Conservation (phyloP, 2,797 vertebrate genomes). For the Alca torda region DNA sequence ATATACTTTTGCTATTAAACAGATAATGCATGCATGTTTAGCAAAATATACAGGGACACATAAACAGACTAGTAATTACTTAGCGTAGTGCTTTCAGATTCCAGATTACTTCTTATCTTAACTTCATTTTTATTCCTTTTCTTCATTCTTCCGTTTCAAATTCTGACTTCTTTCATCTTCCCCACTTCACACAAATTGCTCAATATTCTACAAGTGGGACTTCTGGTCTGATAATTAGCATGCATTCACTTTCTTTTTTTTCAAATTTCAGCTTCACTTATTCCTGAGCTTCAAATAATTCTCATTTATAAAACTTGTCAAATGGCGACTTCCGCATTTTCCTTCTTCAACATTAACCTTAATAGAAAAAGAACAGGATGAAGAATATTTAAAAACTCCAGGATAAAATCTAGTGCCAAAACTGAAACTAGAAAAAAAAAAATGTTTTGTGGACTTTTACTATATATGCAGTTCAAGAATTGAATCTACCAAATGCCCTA, state of each 20-base stretch:
- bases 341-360: slow-evolving; percentile 99
- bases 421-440: slow-evolving; percentile 85
- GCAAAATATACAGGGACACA: slow-evolving; percentile 90
- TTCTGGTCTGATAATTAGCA: slow-evolving; percentile 95
- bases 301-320: slow-evolving; percentile 95
- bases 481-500: slow-evolving; percentile 67
- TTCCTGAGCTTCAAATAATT: slow-evolving; percentile 97
- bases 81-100: slow-evolving; percentile 96
- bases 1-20: slow-evolving; percentile 83
- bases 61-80: slow-evolving; percentile 99
- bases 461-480: slow-evolving; percentile 78
- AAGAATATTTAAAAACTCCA: slow-evolving; percentile 94
- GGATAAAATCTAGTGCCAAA: slow-evolving; percentile 86
- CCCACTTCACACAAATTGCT: slow-evolving; percentile 88
- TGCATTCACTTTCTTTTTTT: slow-evolving; percentile 92
- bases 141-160: slow-evolving; percentile 99
- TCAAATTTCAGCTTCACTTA: slow-evolving; percentile 98
- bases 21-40: slow-evolving; percentile 88
- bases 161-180: slow-evolving; percentile 91
- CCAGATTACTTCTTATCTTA: slow-evolving; percentile 99
- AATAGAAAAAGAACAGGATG: slow-evolving; percentile 99
- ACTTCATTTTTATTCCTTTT: slow-evolving; percentile 96
- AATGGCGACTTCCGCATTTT: slow-evolving; percentile 98
- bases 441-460: slow-evolving; percentile 64
- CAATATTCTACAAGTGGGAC: slow-evolving; percentile 88